These are phyloP conservation scores for Acyrthosiphon pisum DNA, from an alignment of 1,140 invertebrate genomes.

Conservation along the genomic window DNA sequence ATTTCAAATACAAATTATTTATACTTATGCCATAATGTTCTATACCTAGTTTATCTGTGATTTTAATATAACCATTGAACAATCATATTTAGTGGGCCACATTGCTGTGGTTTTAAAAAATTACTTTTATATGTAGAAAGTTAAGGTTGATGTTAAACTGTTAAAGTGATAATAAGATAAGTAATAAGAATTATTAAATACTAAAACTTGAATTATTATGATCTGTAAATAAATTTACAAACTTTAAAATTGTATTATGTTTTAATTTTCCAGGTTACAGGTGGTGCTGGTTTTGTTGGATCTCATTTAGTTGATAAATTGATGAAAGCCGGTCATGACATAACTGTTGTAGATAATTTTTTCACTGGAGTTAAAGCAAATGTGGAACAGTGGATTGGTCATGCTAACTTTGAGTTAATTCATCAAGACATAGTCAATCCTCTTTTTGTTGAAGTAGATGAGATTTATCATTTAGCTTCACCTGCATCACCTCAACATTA, in stretches of 20 bases:
- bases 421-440: slow-evolving; percentile 99
- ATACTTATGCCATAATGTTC: neutral
- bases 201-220: neutral
- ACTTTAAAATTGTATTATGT: neutral
- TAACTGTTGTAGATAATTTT: slow-evolving; percentile 98
- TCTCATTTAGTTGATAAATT: slow-evolving; percentile 95
- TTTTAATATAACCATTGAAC: neutral
- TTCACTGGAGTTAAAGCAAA: slow-evolving; percentile 97
- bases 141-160: too few relatives aligned
- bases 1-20: neutral
- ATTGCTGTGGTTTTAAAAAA: neutral
- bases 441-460: slow-evolving; percentile 96
- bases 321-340: slow-evolving; percentile 96
- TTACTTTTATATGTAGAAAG: neutral
- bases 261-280: slow-evolving; percentile 76
- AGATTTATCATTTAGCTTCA: slow-evolving; percentile 98
- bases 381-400: slow-evolving; percentile 98
- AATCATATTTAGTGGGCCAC: neutral
- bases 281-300: slow-evolving; percentile 98
- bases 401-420: slow-evolving; percentile 98
- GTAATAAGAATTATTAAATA: neutral
- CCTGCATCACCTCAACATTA: slow-evolving; percentile 99
- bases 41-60: neutral
- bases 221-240: neutral
- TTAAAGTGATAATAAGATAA: neutral